phyloP scores from a whole-genome alignment of 2,888 invertebrate species.

The Corbicula japonica region DNA sequence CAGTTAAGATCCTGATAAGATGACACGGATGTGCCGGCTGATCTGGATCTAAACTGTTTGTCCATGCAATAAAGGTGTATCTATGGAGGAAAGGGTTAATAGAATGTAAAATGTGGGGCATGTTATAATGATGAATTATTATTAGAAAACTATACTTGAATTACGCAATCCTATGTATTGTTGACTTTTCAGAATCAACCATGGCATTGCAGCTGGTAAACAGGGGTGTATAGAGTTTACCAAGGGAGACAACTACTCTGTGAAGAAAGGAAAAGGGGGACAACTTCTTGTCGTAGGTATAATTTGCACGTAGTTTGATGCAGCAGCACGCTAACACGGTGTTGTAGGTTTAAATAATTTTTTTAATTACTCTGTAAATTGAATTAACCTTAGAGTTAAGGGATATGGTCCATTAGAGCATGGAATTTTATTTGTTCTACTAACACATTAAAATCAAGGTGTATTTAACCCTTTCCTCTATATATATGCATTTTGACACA shows the following conservation, averaged over 20 bases:
- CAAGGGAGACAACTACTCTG: conserved; percentile 90
- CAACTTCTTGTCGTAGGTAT: conserved; percentile 92
- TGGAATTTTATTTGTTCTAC: background rate
- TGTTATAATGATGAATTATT: too few species aligned
- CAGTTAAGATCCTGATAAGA: too few species aligned
- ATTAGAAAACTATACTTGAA: too few species aligned
- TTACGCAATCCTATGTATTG: too few species aligned
- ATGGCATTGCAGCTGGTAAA: conserved; percentile 93
- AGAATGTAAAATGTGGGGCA: too few species aligned
- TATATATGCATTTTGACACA: background rate
- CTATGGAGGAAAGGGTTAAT: too few species aligned
- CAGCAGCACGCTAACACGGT: too few species aligned
- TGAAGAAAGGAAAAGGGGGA: conserved; percentile 93
- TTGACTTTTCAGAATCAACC: conserved; percentile 90
- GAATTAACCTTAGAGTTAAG: background rate
- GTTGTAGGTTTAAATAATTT: conserved; percentile 1
- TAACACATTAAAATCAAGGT: background rate
- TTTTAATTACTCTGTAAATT: background rate
- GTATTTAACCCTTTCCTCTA: background rate
- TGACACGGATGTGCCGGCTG: too few species aligned
- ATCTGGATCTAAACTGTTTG: too few species aligned
- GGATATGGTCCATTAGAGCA: background rate
- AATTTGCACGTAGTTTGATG: conserved; percentile 35
- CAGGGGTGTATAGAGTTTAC: conserved; percentile 94
- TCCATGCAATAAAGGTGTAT: too few species aligned